Evolutionary conservation across 2,113 vertebrate genomes (phyloP).

Genomic region (Acinonyx jubatus): DNA sequence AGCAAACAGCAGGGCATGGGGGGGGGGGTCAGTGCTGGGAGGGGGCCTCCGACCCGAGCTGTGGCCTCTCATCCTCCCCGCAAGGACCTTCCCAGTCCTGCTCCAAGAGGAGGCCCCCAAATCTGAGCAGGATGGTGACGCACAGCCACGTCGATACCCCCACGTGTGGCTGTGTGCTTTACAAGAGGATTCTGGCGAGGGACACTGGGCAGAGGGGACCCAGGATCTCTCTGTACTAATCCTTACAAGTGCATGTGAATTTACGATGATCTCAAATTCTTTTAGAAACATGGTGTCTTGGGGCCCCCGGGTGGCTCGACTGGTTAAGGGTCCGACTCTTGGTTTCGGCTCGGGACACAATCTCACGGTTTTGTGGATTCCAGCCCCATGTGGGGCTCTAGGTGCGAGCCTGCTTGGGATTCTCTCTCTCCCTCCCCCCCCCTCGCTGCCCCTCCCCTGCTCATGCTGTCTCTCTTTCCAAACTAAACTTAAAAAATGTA

Average conservation of each 20-base stretch:
- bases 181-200: rapidly evolving
- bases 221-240: neutral
- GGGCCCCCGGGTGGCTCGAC: no score
- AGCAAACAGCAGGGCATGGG: neutral
- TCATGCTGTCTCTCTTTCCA: no score
- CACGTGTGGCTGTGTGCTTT: rapidly evolving
- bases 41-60: neutral
- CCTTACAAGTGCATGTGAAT: neutral
- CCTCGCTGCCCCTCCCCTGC: no score
- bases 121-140: rapidly evolving
- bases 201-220: rapidly evolving
- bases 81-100: rapidly evolving
- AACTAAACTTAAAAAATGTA: no score
- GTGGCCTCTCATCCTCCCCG: neutral
- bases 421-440: no score
- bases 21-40: rapidly evolving
- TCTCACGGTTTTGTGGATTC: no score
- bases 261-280: neutral
- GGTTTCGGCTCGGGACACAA: no score
- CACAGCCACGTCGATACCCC: rapidly evolving
- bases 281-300: neutral
- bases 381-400: no score
- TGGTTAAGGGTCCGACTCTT: no score
- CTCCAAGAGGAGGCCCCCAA: neutral
- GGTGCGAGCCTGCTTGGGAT: no score